Evolutionary conservation across 2,113 vertebrate species (phyloP), one percentile per base, ranked within the genome.

Genomic region (Saccopteryx leptura): DNA sequence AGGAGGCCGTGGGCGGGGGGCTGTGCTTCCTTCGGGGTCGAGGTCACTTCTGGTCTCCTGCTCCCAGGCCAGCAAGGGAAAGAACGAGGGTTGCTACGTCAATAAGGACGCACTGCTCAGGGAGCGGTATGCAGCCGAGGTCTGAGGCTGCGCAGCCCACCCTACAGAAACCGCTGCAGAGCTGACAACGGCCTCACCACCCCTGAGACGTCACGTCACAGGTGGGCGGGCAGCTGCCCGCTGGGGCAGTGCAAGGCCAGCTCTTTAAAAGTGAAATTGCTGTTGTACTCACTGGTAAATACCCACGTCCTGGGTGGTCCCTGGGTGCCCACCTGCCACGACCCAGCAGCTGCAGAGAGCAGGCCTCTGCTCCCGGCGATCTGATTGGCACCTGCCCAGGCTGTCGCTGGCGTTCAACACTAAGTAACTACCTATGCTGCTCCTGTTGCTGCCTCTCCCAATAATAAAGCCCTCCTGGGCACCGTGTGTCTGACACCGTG

Each of bases 281-380:
- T 18, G 15, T 19, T 0, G 2, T 9, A 1, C 66, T 33, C 66
- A 21, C 0, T 9, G 24, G 28, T 24, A 46, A 58, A 9, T 0
- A n/a, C 12, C 48, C 85, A 28, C 0, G 2, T 18, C 33, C 2
- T 12, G 2, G 9, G 48, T 3, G 9, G 48, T 3, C 26, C 61
- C n/a, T 24, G 2, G 19, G 8, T 1, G 26, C 23, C 78, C 66
- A 50, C 60, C 24, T 76, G 33, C 74, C 33, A 9, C 7, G 17
- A 3, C 0, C 52, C 15, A 14, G 56, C 83, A 60, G 63, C 50
- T 56, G 2, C 13, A 18, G 65, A 12, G 17, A 9, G 9, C 24
- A 26, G 46, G 19, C 52, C 79, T 80, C 46, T 19, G 33, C 61
- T 60, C 60, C n/a, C 6, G 4, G n/a, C 18, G 1, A 18, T 46